Percentiles rank a stretch among this genome's conserved stretches.
phyloP scores from a whole-genome alignment of 2,888 invertebrate genomes.

The Scaptomyza caliginosa region DNA sequence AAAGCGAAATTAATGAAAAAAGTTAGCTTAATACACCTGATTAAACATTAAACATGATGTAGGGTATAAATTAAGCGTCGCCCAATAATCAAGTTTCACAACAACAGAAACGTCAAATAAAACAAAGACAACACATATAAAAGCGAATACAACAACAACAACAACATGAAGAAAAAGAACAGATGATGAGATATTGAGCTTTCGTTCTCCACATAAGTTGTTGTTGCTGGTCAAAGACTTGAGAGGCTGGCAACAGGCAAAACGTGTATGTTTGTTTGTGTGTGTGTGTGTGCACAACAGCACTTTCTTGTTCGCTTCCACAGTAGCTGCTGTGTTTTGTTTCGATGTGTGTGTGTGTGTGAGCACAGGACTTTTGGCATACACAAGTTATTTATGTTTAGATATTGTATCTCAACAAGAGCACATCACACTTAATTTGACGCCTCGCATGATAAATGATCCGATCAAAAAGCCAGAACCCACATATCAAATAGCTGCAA shows the following conservation, averaged over 20 bases:
- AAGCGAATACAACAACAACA: slow-evolving; percentile 7
- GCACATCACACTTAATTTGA: slow-evolving; percentile 56
- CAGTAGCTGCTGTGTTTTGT: slow-evolving; percentile 16
- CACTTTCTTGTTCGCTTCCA: slow-evolving; percentile 13
- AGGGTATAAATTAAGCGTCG: slow-evolving; percentile 32
- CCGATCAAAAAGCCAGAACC: slow-evolving; percentile 13
- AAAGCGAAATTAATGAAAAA: slow-evolving; percentile 11
- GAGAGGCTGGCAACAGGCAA: slow-evolving; percentile 23
- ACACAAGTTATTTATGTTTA: slow-evolving; percentile 23
- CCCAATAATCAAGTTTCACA: slow-evolving; percentile 52
- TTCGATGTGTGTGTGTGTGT: slow-evolving; percentile 4
- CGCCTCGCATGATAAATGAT: slow-evolving; percentile 58
- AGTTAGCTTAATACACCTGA: neutral
- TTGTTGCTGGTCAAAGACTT: slow-evolving; percentile 18
- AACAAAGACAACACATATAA: slow-evolving; percentile 29
- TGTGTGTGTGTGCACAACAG: slow-evolving; percentile 7
- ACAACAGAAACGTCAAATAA: slow-evolving; percentile 23
- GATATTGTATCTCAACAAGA: slow-evolving; percentile 56
- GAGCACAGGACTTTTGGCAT: slow-evolving; percentile 32
- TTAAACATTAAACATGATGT: neutral
- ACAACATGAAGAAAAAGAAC: slow-evolving; percentile 10
- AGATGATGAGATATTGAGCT: slow-evolving; percentile 18
- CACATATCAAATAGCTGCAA: slow-evolving; percentile 45
- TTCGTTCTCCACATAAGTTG: slow-evolving; percentile 6
- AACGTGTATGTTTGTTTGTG: slow-evolving; percentile 4